Conservation (phyloP, 1,140 invertebrate species). For the Octopus sinensis region DNA sequence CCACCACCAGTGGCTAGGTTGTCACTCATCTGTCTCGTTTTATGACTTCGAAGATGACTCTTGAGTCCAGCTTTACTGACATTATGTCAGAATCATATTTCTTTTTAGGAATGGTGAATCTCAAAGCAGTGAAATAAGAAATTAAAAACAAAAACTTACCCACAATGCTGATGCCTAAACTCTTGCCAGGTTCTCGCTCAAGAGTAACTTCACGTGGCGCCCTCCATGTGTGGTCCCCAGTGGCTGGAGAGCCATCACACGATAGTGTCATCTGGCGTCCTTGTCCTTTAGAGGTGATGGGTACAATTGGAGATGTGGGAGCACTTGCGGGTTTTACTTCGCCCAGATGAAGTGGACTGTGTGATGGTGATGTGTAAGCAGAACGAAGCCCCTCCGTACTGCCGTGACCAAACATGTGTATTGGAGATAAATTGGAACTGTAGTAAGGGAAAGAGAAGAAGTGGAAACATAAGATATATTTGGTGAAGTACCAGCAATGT, state of each 20-base stretch:
- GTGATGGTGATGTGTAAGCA: constrained; percentile 24
- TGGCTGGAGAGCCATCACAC: constrained; percentile 51
- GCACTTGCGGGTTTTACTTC: constrained; percentile 12
- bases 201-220: constrained; percentile 73
- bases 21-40: no score
- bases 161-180: constrained; percentile 93
- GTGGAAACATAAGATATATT: neutral
- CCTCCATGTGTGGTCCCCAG: constrained; percentile 82
- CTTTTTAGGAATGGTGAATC: no score
- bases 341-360: constrained; percentile 33
- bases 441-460: neutral
- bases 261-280: constrained; percentile 19
- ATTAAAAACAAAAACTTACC: constrained; percentile 58
- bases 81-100: no score
- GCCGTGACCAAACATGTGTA: neutral
- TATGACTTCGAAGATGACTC: no score
- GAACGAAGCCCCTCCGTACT: neutral
- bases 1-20: no score
- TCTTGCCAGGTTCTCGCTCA: constrained; percentile 67
- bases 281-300: neutral
- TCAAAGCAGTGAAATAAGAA: no score
- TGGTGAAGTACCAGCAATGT: no score
- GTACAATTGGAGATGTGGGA: neutral
- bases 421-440: constrained; percentile 12
- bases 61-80: no score